Percentiles rank a stretch among this genome's conserved stretches.
These are phyloP conservation scores for Uria lomvia DNA, from an alignment of 2,113 vertebrate species.

Conservation along the genomic window DNA sequence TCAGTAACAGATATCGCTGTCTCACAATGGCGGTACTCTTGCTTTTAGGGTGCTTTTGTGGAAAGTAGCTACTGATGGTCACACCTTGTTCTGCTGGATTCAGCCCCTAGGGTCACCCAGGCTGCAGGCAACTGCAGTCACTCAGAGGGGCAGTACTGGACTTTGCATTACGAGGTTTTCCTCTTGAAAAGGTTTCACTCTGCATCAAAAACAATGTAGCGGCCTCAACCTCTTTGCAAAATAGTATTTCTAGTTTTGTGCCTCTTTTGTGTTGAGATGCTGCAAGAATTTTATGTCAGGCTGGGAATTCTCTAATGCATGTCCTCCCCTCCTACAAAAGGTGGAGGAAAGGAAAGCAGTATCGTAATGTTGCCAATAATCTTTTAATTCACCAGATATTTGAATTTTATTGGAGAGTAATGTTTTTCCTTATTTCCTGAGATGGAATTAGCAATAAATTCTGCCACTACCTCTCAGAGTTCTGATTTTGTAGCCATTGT, in stretches of 20 bases:
- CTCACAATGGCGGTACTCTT: background rate
- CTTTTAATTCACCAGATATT: slow-evolving; percentile 1
- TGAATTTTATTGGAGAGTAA: background rate
- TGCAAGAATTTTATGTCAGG: background rate
- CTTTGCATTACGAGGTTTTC: background rate
- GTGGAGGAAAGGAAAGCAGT: background rate
- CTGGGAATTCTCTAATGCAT: background rate
- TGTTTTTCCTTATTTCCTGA: background rate
- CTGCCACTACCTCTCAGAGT: background rate
- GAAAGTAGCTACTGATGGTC: background rate
- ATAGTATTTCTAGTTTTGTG: background rate
- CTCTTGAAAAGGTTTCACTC: background rate
- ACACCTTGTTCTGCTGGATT: background rate
- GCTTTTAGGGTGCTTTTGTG: rapidly evolving
- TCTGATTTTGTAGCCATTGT: background rate
- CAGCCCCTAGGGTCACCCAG: background rate
- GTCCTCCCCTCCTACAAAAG: background rate
- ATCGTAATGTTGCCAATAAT: background rate
- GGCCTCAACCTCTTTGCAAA: background rate
- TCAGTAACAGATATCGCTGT: background rate
- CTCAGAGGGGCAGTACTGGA: background rate
- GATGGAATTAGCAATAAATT: background rate
- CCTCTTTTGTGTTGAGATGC: background rate
- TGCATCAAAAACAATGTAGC: background rate
- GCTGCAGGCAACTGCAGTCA: background rate